A percentile compares a stretch with the other conserved stretches of the same genome.
Evolutionary conservation across 2,888 invertebrate species (phyloP).

Genomic region (Drosophila nigritarsus): DNA sequence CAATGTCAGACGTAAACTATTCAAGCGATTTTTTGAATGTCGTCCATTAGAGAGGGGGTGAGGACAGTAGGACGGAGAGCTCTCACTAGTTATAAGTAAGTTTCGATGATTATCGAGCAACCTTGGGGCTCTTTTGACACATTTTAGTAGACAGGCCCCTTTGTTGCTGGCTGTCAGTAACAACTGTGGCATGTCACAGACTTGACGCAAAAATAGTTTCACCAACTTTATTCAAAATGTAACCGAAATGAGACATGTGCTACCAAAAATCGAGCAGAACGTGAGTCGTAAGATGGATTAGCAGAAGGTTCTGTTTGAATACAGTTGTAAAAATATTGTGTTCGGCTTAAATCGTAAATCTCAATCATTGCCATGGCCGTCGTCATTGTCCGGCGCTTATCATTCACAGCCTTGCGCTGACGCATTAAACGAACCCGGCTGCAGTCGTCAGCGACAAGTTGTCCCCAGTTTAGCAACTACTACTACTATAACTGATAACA

Average conservation of each 20-base stretch:
- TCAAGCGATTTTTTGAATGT: neutral
- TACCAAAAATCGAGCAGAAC: conserved; percentile 23
- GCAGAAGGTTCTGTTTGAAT: neutral
- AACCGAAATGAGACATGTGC: conserved; percentile 51
- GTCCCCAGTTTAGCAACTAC: conserved; percentile 34
- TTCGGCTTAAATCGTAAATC: conserved; percentile 23
- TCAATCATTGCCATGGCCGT: conserved; percentile 37
- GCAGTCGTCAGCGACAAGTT: conserved; percentile 41
- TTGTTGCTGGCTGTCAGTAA: conserved; percentile 73
- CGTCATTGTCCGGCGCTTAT: conserved; percentile 43
- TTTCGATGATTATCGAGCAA: conserved; percentile 45
- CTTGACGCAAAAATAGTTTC: conserved; percentile 55
- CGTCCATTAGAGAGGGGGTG: neutral
- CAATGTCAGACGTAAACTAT: conserved; percentile 20
- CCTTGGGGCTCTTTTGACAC: conserved; percentile 43
- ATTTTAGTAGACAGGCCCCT: conserved; percentile 54
- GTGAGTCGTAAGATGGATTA: conserved; percentile 17
- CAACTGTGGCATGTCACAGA: conserved; percentile 61
- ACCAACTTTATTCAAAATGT: conserved; percentile 65
- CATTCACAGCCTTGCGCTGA: conserved; percentile 56
- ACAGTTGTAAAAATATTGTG: conserved; percentile 4
- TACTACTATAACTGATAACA: conserved; percentile 54
- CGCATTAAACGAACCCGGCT: conserved; percentile 52
- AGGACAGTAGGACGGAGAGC: neutral
- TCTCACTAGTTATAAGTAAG: conserved; percentile 12